Evolutionary conservation across 2,888 invertebrate species (phyloP).

Genomic region (Apoderus coryli): DNA sequence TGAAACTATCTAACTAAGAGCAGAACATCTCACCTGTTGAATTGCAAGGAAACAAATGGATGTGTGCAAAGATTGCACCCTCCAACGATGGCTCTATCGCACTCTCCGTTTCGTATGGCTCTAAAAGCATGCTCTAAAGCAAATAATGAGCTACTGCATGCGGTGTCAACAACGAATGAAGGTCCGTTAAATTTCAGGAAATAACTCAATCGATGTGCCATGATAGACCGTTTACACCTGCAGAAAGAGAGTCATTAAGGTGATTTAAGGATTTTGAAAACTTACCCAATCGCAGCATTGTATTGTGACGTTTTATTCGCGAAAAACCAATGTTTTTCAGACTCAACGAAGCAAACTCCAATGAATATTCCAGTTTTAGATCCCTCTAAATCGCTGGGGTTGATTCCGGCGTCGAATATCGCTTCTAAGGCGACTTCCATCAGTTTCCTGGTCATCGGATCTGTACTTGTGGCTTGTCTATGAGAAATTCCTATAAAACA

Average conservation of each 20-base stretch:
- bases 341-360: slow-evolving; percentile 62
- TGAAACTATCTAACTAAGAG: background rate
- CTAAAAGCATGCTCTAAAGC: slow-evolving; percentile 74
- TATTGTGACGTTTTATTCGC: slow-evolving; percentile 2
- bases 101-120: slow-evolving; percentile 61
- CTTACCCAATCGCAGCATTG: slow-evolving; percentile 7
- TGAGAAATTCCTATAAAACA: slow-evolving; percentile 12
- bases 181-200: slow-evolving; percentile 81
- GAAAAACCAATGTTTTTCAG: slow-evolving; percentile 31
- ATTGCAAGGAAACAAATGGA: slow-evolving; percentile 78
- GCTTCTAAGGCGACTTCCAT: slow-evolving; percentile 45
- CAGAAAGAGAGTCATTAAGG: background rate
- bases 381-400: slow-evolving; percentile 54
- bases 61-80: slow-evolving; percentile 75
- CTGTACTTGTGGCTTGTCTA: slow-evolving; percentile 41
- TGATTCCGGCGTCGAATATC: slow-evolving; percentile 44
- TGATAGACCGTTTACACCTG: slow-evolving; percentile 59
- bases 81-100: slow-evolving; percentile 79
- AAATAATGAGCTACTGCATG: slow-evolving; percentile 84
- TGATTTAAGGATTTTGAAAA: background rate
- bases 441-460: slow-evolving; percentile 41
- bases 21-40: slow-evolving; percentile 57
- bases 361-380: slow-evolving; percentile 65
- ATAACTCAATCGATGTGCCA: slow-evolving; percentile 83
- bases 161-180: slow-evolving; percentile 77